Conservation (phyloP, 2,888 invertebrate genomes). For the Entomobrya proxima region DNA sequence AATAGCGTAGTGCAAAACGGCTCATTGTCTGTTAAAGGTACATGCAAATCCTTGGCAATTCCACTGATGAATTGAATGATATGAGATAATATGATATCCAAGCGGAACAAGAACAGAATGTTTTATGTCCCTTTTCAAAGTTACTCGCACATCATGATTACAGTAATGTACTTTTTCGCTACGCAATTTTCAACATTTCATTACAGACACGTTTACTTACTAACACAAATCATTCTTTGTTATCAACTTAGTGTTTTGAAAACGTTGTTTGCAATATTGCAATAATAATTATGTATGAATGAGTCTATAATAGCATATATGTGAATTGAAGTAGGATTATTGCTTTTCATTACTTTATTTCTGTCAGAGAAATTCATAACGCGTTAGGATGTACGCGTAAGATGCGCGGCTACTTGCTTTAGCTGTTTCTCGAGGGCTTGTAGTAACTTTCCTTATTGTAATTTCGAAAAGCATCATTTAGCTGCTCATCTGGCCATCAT, state of each 20-base stretch:
- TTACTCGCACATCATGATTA: conserved; percentile 20
- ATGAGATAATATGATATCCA: conserved; percentile 43
- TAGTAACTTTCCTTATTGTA: too few species aligned
- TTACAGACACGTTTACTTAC: conserved; percentile 53
- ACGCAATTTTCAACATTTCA: conserved; percentile 22
- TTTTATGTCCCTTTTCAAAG: conserved; percentile 27
- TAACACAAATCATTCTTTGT: conserved; percentile 42
- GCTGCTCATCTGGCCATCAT: too few species aligned
- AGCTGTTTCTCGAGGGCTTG: too few species aligned
- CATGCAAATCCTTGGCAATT: conserved; percentile 7
- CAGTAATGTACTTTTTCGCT: conserved; percentile 13
- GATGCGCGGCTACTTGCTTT: too few species aligned
- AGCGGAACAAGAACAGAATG: conserved; percentile 29
- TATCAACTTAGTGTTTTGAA: conserved; percentile 30
- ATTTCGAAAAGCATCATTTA: too few species aligned
- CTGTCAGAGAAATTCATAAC: conserved; percentile 25
- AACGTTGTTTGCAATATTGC: conserved; percentile 31
- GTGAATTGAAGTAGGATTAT: not conserved
- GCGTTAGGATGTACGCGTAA: too few species aligned
- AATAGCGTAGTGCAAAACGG: not conserved
- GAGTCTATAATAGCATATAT: not conserved
- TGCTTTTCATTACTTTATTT: not conserved
- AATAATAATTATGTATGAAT: conserved; percentile 12
- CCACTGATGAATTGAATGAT: conserved; percentile 9
- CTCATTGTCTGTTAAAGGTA: not conserved